phyloP scores from a whole-genome alignment of 2,797 vertebrate genomes.

The Sebastes glaucus region DNA sequence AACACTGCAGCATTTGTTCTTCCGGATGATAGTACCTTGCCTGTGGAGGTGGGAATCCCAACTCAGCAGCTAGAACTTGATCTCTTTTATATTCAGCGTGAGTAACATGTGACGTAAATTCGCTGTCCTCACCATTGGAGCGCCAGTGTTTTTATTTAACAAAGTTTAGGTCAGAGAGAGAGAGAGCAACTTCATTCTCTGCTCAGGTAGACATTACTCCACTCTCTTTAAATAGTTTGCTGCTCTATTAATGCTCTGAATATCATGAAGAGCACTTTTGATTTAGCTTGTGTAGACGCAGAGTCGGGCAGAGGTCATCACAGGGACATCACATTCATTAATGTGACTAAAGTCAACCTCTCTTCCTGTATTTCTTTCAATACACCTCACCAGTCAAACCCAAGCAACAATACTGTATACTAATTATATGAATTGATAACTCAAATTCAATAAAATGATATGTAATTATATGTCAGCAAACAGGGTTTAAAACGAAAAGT shows the following conservation, averaged over 20 bases:
- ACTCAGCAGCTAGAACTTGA: background rate
- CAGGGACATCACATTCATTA: background rate
- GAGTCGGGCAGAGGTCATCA: background rate
- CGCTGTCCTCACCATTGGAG: background rate
- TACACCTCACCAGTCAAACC: background rate
- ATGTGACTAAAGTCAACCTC: background rate
- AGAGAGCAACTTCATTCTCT: no score
- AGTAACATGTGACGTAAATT: background rate
- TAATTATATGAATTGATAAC: background rate
- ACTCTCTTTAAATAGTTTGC: no score
- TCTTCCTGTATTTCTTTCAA: background rate
- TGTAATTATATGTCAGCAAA: background rate
- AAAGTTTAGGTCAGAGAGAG: background rate
- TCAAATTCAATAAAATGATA: background rate
- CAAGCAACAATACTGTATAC: background rate
- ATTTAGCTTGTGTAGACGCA: background rate
- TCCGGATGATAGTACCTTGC: background rate
- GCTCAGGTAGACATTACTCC: no score
- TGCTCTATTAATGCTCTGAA: no score
- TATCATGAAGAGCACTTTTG: background rate
- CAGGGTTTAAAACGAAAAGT: background rate
- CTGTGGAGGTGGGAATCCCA: background rate
- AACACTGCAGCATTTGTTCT: background rate
- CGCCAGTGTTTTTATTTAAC: background rate
- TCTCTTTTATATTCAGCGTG: constrained; percentile 14